phyloP scores from a whole-genome alignment of 1,140 invertebrate genomes.

The Caenorhabditis latens region DNA sequence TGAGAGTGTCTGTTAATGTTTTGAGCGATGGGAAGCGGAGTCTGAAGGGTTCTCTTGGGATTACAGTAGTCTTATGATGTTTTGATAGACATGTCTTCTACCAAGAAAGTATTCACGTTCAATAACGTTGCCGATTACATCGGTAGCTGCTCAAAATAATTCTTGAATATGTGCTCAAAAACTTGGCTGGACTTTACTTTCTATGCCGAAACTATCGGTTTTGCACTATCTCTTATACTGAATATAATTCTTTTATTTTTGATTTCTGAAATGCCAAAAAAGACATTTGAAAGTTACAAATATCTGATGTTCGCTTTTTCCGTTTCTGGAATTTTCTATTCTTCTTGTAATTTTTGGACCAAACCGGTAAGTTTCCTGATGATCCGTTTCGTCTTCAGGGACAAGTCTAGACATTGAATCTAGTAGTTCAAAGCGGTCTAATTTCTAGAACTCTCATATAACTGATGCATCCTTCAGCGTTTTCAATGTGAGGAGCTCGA shows the following conservation, averaged over 20 bases:
- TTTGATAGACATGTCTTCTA: no score
- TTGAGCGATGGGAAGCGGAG: no score
- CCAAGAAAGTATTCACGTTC: no score
- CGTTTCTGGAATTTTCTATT: background rate
- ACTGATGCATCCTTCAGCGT: background rate
- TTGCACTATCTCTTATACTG: no score
- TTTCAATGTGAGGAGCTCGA: background rate
- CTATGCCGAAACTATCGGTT: background rate
- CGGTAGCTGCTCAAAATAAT: no score
- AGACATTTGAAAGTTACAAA: conserved; percentile 29
- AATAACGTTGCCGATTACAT: no score
- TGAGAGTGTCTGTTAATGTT: no score
- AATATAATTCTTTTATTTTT: background rate
- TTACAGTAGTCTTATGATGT: no score
- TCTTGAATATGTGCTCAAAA: background rate
- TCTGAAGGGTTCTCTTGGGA: no score
- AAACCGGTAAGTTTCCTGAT: conserved; percentile 13
- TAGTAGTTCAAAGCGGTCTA: background rate
- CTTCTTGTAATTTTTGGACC: background rate
- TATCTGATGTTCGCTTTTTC: conserved; percentile 23
- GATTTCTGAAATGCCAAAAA: background rate
- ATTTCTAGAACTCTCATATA: background rate
- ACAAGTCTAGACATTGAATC: no score
- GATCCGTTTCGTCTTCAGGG: background rate
- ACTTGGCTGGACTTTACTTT: background rate